Evolutionary conservation across 92 coral and sea anemone genomes (phyloP).

Genomic region (Micromussa lordhowensis): DNA sequence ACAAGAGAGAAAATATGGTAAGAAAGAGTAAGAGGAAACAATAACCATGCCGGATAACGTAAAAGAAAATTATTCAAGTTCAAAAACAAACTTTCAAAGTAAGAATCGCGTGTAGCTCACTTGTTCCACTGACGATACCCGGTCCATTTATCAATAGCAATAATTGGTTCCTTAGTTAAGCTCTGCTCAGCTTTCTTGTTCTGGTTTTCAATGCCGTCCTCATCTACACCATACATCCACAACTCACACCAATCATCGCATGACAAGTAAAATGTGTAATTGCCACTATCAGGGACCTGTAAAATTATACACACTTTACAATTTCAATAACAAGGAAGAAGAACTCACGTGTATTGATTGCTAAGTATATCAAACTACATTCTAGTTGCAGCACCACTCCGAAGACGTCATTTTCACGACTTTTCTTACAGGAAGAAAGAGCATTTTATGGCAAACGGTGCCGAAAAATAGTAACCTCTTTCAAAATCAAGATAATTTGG

Average conservation of each 20-base stretch:
- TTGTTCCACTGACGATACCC: constrained; percentile 13
- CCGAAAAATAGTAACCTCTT: too few species aligned
- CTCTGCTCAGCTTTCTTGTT: background rate
- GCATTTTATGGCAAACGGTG: too few species aligned
- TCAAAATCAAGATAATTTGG: too few species aligned
- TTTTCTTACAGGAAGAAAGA: too few species aligned
- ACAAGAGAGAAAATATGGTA: background rate
- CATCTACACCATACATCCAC: constrained; percentile 25
- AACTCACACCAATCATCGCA: too few species aligned
- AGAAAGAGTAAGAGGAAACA: too few species aligned
- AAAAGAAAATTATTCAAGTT: background rate
- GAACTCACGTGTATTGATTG: too few species aligned
- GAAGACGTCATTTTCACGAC: too few species aligned
- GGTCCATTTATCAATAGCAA: background rate
- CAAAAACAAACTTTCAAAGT: background rate
- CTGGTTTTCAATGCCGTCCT: constrained; percentile 1
- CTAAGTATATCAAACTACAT: too few species aligned
- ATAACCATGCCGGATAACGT: background rate
- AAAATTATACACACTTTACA: background rate
- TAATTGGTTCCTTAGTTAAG: background rate
- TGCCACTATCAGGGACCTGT: too few species aligned
- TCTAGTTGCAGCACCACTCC: background rate
- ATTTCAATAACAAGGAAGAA: too few species aligned
- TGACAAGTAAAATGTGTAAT: too few species aligned
- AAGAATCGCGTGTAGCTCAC: background rate